Evolutionary conservation across 1,140 invertebrate genomes (phyloP).

Genomic region (Drosophila obscura): DNA sequence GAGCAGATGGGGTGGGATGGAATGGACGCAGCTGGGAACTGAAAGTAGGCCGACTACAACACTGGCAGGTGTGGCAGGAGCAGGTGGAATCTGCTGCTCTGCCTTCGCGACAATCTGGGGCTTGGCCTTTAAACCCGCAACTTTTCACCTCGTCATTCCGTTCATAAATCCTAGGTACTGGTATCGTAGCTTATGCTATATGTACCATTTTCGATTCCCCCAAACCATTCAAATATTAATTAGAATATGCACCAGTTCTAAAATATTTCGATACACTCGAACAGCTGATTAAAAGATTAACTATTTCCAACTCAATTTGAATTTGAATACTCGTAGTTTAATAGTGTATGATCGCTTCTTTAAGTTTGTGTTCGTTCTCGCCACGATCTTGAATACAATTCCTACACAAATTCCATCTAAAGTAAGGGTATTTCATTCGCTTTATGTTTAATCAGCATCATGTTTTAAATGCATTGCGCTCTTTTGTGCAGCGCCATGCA

Average conservation of each 20-base stretch:
- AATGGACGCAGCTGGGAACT: slow-evolving; percentile 29
- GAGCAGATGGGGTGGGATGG: slow-evolving; percentile 17
- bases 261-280: too few relatives aligned
- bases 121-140: slow-evolving; percentile 50
- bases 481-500: slow-evolving; percentile 58
- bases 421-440: slow-evolving; percentile 40
- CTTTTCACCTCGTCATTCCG: slow-evolving; percentile 6
- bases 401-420: neutral
- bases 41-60: slow-evolving; percentile 45
- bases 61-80: slow-evolving; percentile 25
- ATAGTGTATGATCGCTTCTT: too few relatives aligned
- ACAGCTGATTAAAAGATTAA: too few relatives aligned
- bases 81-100: slow-evolving; percentile 27
- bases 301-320: too few relatives aligned
- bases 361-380: too few relatives aligned
- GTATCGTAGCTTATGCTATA: too few relatives aligned
- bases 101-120: slow-evolving; percentile 46
- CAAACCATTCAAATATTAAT: too few relatives aligned
- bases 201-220: too few relatives aligned
- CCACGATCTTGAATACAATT: too few relatives aligned
- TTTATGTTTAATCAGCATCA: slow-evolving; percentile 59
- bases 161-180: neutral
- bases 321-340: too few relatives aligned
- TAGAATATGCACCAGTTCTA: too few relatives aligned
- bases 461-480: slow-evolving; percentile 60